These are phyloP conservation scores for Spinus pinus DNA, from an alignment of 2,797 vertebrate species.

Conservation along the genomic window DNA sequence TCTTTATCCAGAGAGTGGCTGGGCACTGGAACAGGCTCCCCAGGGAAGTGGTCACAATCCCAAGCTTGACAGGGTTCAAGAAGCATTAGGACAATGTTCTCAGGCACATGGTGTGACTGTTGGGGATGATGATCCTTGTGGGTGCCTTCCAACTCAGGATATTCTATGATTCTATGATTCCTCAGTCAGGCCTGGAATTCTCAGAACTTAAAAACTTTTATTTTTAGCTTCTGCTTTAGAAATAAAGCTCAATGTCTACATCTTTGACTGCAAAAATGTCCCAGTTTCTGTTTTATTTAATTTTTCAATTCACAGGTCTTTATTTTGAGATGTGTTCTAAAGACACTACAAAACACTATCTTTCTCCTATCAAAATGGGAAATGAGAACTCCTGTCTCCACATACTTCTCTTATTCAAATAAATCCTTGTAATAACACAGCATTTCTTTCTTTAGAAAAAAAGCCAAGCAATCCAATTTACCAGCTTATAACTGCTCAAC, in stretches of 20 bases:
- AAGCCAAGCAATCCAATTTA: not conserved
- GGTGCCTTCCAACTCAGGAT: not conserved
- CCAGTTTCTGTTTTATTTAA: not conserved
- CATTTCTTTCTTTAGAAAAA: not conserved
- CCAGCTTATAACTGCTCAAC: not conserved
- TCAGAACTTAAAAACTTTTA: not conserved
- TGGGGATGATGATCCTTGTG: not conserved
- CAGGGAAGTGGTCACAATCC: not conserved
- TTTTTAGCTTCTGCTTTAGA: not conserved
- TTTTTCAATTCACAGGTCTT: not conserved
- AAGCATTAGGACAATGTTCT: not conserved
- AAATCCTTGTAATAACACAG: not conserved
- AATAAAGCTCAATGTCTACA: not conserved
- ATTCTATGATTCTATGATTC: not conserved
- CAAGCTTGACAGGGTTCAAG: not conserved
- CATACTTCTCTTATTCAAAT: not conserved
- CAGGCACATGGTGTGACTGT: not conserved
- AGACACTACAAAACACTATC: not conserved
- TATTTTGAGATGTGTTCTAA: not conserved
- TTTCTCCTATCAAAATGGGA: not conserved
- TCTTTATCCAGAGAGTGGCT: not conserved
- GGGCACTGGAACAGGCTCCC: not conserved
- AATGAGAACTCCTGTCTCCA: not conserved
- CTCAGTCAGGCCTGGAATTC: not conserved
- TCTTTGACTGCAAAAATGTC: not conserved